Conservation (phyloP, 1,140 invertebrate genomes). For the Potamilus streckersoni region DNA sequence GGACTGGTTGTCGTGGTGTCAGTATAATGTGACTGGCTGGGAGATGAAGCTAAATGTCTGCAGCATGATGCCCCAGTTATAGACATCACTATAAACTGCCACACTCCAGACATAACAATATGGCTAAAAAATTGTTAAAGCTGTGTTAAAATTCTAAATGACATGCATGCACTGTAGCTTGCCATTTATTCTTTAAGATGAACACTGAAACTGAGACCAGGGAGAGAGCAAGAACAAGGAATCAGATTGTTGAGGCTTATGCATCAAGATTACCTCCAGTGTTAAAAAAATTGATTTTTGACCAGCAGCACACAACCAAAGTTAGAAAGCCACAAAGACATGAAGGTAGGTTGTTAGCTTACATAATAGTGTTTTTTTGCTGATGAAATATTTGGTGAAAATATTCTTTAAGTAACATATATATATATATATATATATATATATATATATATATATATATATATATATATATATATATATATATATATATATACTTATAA, state of each 20-base stretch:
- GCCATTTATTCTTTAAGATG: conserved; percentile 28
- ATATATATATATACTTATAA: too few species aligned
- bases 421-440: too few species aligned
- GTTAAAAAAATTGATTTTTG: conserved; percentile 52
- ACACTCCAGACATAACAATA: too few species aligned
- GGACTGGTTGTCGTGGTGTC: not conserved
- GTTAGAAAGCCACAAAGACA: conserved; percentile 32
- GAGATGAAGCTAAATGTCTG: too few species aligned
- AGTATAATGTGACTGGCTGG: not conserved
- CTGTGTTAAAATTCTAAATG: too few species aligned
- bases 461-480: too few species aligned
- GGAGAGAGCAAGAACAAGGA: conserved; percentile 60
- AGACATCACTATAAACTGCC: too few species aligned
- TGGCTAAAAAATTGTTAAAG: too few species aligned
- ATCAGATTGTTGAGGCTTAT: conserved; percentile 66
- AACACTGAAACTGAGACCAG: conserved; percentile 41
- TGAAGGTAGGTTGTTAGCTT: conserved; percentile 45
- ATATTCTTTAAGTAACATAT: not conserved
- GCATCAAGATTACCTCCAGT: conserved; percentile 56
- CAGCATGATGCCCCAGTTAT: too few species aligned
- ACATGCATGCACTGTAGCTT: too few species aligned
- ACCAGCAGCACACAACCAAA: conserved; percentile 37
- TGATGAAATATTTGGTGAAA: not conserved
- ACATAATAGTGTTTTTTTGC: conserved; percentile 22
- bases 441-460: too few species aligned